These are phyloP conservation scores for Drosophila asahinai DNA, from an alignment of 1,140 invertebrate species.

Conservation along the genomic window DNA sequence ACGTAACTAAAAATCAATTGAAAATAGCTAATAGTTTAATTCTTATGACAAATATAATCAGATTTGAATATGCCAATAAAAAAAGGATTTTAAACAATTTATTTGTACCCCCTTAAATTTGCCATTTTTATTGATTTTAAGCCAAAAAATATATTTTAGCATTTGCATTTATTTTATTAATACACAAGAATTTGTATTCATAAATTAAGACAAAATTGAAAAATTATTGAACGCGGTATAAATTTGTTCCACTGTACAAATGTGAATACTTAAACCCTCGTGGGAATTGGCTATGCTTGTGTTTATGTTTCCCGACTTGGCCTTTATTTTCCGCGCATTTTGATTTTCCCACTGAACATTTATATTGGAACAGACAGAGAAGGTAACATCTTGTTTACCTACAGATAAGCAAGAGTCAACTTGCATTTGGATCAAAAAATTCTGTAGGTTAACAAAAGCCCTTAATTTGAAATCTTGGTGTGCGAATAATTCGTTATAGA, in stretches of 20 bases:
- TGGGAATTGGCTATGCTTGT: conserved; percentile 67
- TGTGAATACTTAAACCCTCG: conserved; percentile 21
- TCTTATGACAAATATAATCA: background rate
- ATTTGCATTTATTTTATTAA: no score
- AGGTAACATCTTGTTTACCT: conserved; percentile 26
- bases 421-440: conserved; percentile 14
- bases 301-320: conserved; percentile 78
- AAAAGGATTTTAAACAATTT: background rate
- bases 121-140: background rate
- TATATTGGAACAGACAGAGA: conserved; percentile 27
- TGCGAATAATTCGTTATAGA: background rate
- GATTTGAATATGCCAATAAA: background rate
- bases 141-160: background rate
- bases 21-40: background rate
- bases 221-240: background rate
- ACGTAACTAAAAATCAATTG: background rate
- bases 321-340: conserved; percentile 81
- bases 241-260: conserved; percentile 41
- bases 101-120: no score
- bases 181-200: background rate
- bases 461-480: background rate
- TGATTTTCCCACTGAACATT: conserved; percentile 67
- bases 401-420: conserved; percentile 30
- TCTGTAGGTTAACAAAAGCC: conserved; percentile 6
- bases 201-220: background rate